Conservation (phyloP, 2,113 vertebrate genomes). For the Diphyllodes magnificus region DNA sequence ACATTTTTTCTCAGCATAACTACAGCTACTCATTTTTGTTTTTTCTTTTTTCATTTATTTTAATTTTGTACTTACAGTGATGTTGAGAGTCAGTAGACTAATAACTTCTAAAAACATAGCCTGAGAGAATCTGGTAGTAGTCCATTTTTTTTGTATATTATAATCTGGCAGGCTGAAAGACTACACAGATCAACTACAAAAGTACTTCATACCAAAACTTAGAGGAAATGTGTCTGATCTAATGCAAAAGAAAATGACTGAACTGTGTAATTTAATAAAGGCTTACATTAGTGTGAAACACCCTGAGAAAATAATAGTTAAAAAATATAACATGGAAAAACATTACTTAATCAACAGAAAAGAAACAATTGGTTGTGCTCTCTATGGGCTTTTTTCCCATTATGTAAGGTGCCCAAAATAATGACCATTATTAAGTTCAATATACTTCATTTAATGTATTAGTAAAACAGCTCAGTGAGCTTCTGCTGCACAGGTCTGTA, state of each 20-base stretch:
- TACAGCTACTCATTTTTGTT: accelerated
- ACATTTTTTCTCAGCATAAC: neutral
- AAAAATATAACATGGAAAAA: neutral
- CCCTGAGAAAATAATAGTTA: neutral
- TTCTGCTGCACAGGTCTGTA: neutral
- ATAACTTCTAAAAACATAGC: neutral
- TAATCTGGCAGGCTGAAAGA: neutral
- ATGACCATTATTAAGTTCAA: neutral
- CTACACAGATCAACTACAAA: neutral
- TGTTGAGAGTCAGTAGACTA: neutral
- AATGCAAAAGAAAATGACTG: neutral
- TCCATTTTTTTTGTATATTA: neutral
- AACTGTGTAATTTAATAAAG: neutral
- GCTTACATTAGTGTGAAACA: neutral
- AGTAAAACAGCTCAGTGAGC: neutral
- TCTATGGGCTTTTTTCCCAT: neutral
- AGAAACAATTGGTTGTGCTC: neutral
- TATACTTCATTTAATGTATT: neutral
- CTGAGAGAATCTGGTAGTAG: neutral
- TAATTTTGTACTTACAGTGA: neutral
- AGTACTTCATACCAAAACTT: neutral
- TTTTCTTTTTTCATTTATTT: neutral
- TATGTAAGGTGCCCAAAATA: neutral
- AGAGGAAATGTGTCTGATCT: neutral
- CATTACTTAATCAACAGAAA: neutral